Conservation (phyloP, 2,888 invertebrate genomes). For the Enoplolaimus lenunculus region DNA sequence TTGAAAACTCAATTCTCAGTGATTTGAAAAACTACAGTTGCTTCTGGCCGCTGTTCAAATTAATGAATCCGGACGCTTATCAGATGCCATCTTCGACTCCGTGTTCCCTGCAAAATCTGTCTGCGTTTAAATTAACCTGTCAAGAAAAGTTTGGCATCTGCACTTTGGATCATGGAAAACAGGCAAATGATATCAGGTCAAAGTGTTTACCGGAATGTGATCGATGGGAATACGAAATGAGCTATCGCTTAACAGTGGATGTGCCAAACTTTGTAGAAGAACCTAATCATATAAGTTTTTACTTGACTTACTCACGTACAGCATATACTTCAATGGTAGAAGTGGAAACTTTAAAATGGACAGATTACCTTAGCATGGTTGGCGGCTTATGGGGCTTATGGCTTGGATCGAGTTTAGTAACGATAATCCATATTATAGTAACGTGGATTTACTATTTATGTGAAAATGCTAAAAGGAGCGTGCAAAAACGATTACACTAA, state of each 20-base stretch:
- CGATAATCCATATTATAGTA: not conserved
- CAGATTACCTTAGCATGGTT: not conserved
- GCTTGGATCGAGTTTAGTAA: not conserved
- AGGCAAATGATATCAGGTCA: not conserved
- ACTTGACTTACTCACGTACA: not conserved
- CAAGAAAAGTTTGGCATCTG: not conserved
- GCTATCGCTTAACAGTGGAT: not conserved
- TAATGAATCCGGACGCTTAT: not conserved
- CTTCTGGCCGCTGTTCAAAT: not conserved
- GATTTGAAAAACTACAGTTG: not conserved
- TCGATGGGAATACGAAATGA: not conserved
- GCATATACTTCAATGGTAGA: not conserved
- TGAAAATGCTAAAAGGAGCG: too few species aligned
- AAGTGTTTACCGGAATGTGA: not conserved
- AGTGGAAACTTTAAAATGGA: not conserved
- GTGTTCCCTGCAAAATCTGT: not conserved
- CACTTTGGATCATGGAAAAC: not conserved
- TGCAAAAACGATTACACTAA: too few species aligned
- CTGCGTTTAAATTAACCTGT: not conserved
- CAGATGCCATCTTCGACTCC: not conserved
- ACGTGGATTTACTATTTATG: too few species aligned
- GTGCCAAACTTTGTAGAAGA: not conserved
- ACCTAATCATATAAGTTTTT: not conserved
- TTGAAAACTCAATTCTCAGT: not conserved
- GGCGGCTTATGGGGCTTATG: not conserved